These are phyloP conservation scores for Anabacerthia variegaticeps DNA, from an alignment of 2,797 vertebrate genomes.

Conservation along the genomic window DNA sequence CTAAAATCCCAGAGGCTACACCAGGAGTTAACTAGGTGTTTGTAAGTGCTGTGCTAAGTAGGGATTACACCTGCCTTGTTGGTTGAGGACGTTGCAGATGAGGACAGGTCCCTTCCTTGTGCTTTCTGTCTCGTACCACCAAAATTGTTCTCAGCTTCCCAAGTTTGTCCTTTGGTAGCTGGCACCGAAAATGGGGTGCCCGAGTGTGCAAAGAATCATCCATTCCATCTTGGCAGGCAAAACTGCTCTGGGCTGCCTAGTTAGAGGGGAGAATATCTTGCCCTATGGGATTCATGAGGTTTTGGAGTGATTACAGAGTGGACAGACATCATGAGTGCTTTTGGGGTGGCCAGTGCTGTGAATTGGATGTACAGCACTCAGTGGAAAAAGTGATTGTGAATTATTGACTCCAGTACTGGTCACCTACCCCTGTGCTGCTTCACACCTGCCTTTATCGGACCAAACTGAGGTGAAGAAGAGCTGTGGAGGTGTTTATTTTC, in stretches of 20 bases:
- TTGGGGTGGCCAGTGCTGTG: background rate
- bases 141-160: background rate
- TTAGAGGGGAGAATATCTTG: background rate
- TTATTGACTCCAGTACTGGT: background rate
- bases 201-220: background rate
- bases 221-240: background rate
- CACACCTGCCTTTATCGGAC: background rate
- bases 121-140: background rate
- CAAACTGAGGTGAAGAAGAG: background rate
- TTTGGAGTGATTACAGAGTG: background rate
- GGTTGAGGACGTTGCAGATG: background rate
- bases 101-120: background rate
- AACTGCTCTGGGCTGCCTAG: background rate
- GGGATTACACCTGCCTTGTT: background rate
- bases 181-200: background rate
- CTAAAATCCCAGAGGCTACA: rapidly evolving
- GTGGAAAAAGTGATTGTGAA: background rate
- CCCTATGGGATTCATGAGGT: rapidly evolving
- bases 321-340: background rate
- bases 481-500: background rate
- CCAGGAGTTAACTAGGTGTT: background rate
- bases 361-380: rapidly evolving
- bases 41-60: background rate
- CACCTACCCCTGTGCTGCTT: background rate
- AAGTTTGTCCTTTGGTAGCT: background rate